Evolutionary conservation across 2,888 invertebrate species (phyloP).

Genomic region (Lasioglossum pauxillum): DNA sequence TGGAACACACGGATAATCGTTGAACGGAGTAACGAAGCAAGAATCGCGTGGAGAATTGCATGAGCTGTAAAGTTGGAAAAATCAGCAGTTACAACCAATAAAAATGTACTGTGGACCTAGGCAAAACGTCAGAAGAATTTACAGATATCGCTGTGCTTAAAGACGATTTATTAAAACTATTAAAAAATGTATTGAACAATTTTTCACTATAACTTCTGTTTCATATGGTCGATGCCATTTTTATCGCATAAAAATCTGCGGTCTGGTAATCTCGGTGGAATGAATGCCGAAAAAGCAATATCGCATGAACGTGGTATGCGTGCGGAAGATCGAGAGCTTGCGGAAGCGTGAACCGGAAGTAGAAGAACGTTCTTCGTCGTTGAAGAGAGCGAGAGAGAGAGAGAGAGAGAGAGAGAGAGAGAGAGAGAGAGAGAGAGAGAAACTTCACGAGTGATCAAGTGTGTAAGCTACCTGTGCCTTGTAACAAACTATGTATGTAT

Average conservation of each 20-base stretch:
- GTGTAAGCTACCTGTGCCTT: slow-evolving; percentile 85
- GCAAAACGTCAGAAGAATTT: no score
- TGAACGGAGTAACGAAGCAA: slow-evolving; percentile 35
- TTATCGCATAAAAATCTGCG: background rate
- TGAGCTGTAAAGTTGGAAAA: background rate
- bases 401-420: background rate
- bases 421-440: background rate
- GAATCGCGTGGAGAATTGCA: slow-evolving; percentile 10
- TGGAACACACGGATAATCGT: slow-evolving; percentile 9
- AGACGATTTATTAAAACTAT: no score
- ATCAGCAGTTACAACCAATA: background rate
- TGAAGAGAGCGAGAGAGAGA: background rate
- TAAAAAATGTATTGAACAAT: background rate
- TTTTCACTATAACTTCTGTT: background rate
- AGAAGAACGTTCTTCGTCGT: background rate
- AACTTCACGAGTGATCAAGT: slow-evolving; percentile 75
- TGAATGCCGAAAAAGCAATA: slow-evolving; percentile 81
- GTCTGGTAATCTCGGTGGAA: slow-evolving; percentile 74
- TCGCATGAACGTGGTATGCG: slow-evolving; percentile 59
- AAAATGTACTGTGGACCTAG: no score
- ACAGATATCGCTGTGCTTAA: no score
- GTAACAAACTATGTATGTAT: slow-evolving; percentile 83
- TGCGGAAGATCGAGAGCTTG: slow-evolving; percentile 38
- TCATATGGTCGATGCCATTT: background rate
- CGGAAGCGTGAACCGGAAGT: slow-evolving; percentile 41